These are phyloP conservation scores for Blera fallax DNA, from an alignment of 2,888 invertebrate genomes.

Conservation along the genomic window DNA sequence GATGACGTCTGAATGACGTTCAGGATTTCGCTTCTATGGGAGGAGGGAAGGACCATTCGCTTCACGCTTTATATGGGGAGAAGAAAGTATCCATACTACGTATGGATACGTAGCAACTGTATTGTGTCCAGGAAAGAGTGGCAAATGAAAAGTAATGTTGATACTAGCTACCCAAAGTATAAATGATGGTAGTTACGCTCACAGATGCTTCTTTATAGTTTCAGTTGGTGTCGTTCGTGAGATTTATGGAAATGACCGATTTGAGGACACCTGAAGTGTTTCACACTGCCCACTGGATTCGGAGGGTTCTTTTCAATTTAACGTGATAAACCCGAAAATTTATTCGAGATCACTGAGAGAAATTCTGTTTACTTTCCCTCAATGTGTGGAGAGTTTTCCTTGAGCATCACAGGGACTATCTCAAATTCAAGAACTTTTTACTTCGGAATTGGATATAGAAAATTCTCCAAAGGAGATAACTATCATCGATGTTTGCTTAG, in stretches of 20 bases:
- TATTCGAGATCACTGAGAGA: not conserved
- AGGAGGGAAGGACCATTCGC: not conserved
- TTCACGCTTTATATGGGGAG: constrained; percentile 33
- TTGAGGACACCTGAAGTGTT: not conserved
- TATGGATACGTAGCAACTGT: not conserved
- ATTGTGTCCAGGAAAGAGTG: not conserved
- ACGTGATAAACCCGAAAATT: not conserved
- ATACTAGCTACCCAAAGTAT: constrained; percentile 11
- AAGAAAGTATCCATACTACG: not conserved
- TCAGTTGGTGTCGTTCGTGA: not conserved
- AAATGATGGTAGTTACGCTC: constrained; percentile 14
- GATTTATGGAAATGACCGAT: not conserved
- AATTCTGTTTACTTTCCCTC: not conserved
- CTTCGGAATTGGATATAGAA: not conserved
- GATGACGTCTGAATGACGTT: constrained; percentile 26
- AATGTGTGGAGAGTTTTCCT: not conserved
- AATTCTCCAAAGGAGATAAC: not conserved
- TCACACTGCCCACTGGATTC: not conserved
- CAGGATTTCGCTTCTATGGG: not conserved
- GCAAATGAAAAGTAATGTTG: constrained; percentile 47
- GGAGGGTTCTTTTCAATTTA: not conserved
- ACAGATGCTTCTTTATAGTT: not conserved
- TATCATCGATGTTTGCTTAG: not conserved
- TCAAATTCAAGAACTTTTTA: constrained; percentile 1
- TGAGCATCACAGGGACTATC: not conserved